Conservation (phyloP, 2,888 invertebrate species). For the Dolichomitus sp. region DNA sequence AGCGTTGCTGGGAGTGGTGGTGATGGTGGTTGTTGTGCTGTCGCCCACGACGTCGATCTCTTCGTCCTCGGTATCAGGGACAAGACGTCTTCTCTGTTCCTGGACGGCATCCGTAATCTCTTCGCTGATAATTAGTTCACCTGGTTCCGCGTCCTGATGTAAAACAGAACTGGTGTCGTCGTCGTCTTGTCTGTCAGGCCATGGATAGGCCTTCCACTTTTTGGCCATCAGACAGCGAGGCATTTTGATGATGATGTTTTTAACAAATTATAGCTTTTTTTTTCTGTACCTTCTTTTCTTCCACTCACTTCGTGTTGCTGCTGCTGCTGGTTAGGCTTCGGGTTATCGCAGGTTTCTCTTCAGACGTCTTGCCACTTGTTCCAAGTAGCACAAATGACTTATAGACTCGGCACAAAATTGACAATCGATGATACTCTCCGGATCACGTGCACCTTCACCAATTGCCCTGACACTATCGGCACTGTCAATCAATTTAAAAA, state of each 20-base stretch:
- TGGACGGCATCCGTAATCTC: constrained; percentile 66
- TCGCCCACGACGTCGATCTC: constrained; percentile 96
- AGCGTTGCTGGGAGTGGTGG: constrained; percentile 71
- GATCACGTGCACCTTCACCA: constrained; percentile 52
- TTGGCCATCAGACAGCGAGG: constrained; percentile 98
- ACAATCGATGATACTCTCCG: neutral
- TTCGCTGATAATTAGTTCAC: constrained; percentile 55
- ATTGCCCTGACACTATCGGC: constrained; percentile 33
- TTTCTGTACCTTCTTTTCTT: constrained; percentile 31
- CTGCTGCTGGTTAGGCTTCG: constrained; percentile 24
- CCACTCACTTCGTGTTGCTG: constrained; percentile 25
- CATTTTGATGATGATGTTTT: constrained; percentile 89
- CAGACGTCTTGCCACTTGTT: neutral
- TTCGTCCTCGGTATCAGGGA: constrained; percentile 87
- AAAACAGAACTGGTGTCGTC: constrained; percentile 60
- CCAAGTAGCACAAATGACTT: neutral
- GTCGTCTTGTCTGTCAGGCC: constrained; percentile 89
- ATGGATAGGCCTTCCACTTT: constrained; percentile 96
- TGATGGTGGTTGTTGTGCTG: constrained; percentile 71
- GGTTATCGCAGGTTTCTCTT: constrained; percentile 49
- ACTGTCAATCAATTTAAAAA: neutral
- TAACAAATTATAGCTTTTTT: constrained; percentile 11
- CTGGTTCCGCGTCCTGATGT: constrained; percentile 49
- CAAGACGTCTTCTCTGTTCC: constrained; percentile 63
- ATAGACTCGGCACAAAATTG: neutral